Evolutionary conservation across 2,888 invertebrate genomes (phyloP).

Genomic region (Chrysopilus asiliformis): DNA sequence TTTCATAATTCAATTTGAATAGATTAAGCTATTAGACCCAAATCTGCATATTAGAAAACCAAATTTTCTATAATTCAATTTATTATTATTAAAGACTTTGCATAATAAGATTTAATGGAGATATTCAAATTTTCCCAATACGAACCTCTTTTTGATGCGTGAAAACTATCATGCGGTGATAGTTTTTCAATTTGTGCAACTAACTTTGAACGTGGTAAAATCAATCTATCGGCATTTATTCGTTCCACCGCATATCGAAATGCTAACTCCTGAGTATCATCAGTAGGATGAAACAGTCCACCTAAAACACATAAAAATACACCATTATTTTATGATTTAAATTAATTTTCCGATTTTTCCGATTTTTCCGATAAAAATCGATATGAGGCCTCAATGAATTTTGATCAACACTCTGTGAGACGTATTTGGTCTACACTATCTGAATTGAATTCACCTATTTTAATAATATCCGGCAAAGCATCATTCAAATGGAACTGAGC

Average conservation of each 20-base stretch:
- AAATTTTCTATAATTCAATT: no score
- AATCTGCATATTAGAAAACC: no score
- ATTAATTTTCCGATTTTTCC: no score
- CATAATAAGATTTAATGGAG: no score
- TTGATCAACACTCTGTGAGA: no score
- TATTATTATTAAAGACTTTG: no score
- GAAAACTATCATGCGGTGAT: constrained; percentile 84
- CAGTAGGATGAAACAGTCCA: constrained; percentile 76
- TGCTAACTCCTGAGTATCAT: constrained; percentile 79
- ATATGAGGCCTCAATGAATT: no score
- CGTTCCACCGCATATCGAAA: constrained; percentile 87
- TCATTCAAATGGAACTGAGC: no score
- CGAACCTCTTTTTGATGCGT: constrained; percentile 84
- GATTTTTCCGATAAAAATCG: no score
- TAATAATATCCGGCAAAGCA: constrained; percentile 16
- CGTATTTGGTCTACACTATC: constrained; percentile 2
- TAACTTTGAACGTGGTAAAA: constrained; percentile 73
- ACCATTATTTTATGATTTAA: neutral
- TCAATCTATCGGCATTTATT: constrained; percentile 70
- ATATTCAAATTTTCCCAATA: constrained; percentile 8
- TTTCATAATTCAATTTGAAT: neutral
- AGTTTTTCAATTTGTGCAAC: constrained; percentile 81
- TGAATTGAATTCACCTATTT: constrained; percentile 13
- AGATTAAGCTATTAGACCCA: neutral
- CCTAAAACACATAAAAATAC: constrained; percentile 38